Evolutionary conservation across 2,113 vertebrate genomes (phyloP), one percentile per base, ranked within the genome.

Genomic region (Xenopus laevis): DNA sequence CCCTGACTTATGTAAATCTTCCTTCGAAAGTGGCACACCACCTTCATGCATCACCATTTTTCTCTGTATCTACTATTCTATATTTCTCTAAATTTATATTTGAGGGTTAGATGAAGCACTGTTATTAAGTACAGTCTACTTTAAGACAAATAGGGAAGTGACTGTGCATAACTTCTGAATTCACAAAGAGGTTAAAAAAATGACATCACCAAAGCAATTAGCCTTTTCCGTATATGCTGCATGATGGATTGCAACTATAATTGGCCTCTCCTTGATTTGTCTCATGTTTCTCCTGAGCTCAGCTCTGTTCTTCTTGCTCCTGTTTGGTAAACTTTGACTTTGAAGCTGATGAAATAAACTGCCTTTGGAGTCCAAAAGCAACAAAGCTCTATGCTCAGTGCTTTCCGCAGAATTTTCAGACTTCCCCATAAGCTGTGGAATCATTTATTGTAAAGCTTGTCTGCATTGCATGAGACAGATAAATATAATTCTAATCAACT

Each of bases 401-500:
- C 21, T 27, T 20, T 18, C 58, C 10, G 13, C 58, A 60, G 58
- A 21, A 21, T 23, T 21, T 60, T 10, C 18, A 60, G 16, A 55
- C 53, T 16, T 55, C 15, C 53, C 53, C 15, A n/a, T n/a, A 55
- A 16, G 15, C 53, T n/a, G 53, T 55, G 53, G 53, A 55, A 55
- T 2, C 53, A 55, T 7, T 55, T 55, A 55, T 55, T 16, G 17
- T 55, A 18, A 16, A n/a, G 15, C 17, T n/a, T 55, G 17, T 7
- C 53, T 17, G 16, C 17, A n/a, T 16, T 55, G 53, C 17, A n/a
- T 55, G 15, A 16, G 15, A n/a, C 53, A 55, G 17, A 55, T 55
- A 55, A 55, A 55, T 55, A 55, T 55, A 55, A 55, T 55, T 55
- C 53, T 55, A 55, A 55, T 55, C 53, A 55, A 55, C 15, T 55